phyloP scores from a whole-genome alignment of 2,797 vertebrate species.

The Myoxocephalus aenaeus region DNA sequence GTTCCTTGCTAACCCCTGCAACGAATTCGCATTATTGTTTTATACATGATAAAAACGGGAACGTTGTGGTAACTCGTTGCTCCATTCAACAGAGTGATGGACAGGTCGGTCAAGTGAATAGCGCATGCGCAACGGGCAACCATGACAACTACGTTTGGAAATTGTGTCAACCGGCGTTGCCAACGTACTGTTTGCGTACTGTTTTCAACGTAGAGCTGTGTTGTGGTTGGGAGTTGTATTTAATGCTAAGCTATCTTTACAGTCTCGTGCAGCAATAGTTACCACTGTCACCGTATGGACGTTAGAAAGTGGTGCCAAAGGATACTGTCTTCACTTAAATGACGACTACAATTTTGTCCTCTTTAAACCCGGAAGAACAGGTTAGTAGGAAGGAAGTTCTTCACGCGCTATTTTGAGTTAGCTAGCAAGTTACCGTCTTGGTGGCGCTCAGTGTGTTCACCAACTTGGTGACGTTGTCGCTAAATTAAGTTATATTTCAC shows the following conservation, averaged over 20 bases:
- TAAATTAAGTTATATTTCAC: not conserved
- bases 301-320: not conserved
- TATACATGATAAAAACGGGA: not conserved
- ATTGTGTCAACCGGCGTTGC: not conserved
- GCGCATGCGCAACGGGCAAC: conserved; percentile 41
- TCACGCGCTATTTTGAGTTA: not conserved
- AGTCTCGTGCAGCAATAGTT: not conserved
- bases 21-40: not conserved
- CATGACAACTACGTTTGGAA: conserved; percentile 36
- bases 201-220: not conserved
- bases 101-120: rapidly evolving
- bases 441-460: not conserved
- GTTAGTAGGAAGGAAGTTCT: conserved; percentile 13
- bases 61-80: not conserved
- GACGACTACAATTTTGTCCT: not conserved
- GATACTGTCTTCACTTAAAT: not conserved
- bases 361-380: conserved; percentile 37
- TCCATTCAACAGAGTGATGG: no score
- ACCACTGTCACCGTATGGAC: not conserved
- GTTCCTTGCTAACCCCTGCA: rapidly evolving
- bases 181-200: conserved; percentile 6
- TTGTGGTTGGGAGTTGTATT: not conserved
- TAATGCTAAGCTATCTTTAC: not conserved
- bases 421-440: conserved; percentile 18
- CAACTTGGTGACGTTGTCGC: not conserved